Evolutionary conservation across 2,113 vertebrate genomes (phyloP).

Genomic region (Cyrtonyx montezumae): DNA sequence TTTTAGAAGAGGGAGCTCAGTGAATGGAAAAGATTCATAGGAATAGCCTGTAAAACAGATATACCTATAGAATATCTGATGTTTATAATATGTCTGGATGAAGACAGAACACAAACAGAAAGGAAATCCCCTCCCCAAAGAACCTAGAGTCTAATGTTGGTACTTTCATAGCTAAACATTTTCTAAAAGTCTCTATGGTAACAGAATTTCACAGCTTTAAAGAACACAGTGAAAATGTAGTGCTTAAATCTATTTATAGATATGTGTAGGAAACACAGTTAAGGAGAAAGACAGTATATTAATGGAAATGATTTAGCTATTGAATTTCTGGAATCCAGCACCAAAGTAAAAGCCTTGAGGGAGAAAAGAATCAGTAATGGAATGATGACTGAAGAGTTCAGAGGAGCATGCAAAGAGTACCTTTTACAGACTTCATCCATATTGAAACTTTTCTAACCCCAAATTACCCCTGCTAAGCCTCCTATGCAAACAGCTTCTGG

Average conservation of each 20-base stretch:
- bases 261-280: slow-evolving; percentile 78
- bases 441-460: neutral
- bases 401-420: neutral
- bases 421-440: neutral
- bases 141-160: slow-evolving; percentile 41
- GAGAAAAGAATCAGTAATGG: neutral
- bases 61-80: neutral
- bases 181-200: slow-evolving; percentile 73
- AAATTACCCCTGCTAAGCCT: neutral
- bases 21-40: neutral
- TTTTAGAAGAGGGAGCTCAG: neutral
- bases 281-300: slow-evolving; percentile 72
- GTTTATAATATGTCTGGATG: neutral
- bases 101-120: neutral
- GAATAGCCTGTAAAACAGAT: neutral
- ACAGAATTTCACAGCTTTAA: slow-evolving; percentile 77
- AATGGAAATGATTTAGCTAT: slow-evolving; percentile 67
- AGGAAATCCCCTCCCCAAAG: slow-evolving; percentile 50
- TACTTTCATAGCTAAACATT: slow-evolving; percentile 41
- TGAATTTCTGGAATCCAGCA: slow-evolving; percentile 44
- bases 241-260: slow-evolving; percentile 79
- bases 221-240: slow-evolving; percentile 72
- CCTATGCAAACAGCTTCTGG: neutral
- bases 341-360: neutral
- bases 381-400: neutral